phyloP scores from a whole-genome alignment of 2,888 invertebrate species.

The Acronicta aceris region DNA sequence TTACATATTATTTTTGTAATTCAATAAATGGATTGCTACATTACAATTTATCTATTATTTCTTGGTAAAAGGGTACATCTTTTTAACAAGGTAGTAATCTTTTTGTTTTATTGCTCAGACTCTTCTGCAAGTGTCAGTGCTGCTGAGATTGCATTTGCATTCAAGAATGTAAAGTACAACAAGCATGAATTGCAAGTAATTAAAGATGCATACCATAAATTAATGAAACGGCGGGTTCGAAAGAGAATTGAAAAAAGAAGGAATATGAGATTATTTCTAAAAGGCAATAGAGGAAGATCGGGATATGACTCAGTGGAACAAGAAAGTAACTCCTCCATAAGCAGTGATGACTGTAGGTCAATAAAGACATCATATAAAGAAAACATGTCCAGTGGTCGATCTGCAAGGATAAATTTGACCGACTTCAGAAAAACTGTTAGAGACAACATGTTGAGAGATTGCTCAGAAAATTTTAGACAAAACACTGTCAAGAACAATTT shows the following conservation, averaged over 20 bases:
- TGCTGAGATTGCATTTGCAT: constrained; percentile 69
- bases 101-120: constrained; percentile 61
- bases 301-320: constrained; percentile 77
- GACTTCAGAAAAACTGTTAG: constrained; percentile 26
- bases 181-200: constrained; percentile 71
- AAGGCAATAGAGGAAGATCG: constrained; percentile 63
- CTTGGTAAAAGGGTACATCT: too few species aligned
- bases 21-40: too few species aligned
- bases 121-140: constrained; percentile 73
- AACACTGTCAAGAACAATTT: constrained; percentile 64
- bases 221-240: constrained; percentile 61
- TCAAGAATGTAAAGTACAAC: constrained; percentile 70
- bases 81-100: too few species aligned
- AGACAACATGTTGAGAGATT: constrained; percentile 50
- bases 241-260: constrained; percentile 71
- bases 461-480: constrained; percentile 63
- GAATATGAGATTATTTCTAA: constrained; percentile 65
- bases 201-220: constrained; percentile 68
- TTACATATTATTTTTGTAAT: too few species aligned
- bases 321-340: constrained; percentile 77
- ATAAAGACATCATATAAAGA: constrained; percentile 64
- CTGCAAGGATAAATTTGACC: constrained; percentile 30
- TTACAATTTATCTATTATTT: too few species aligned
- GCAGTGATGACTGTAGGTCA: constrained; percentile 76
- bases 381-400: constrained; percentile 56